A percentile compares a stretch with the other conserved stretches of the same genome.
These are phyloP conservation scores for Neoascia interrupta DNA, from an alignment of 2,888 invertebrate genomes.

Conservation along the genomic window DNA sequence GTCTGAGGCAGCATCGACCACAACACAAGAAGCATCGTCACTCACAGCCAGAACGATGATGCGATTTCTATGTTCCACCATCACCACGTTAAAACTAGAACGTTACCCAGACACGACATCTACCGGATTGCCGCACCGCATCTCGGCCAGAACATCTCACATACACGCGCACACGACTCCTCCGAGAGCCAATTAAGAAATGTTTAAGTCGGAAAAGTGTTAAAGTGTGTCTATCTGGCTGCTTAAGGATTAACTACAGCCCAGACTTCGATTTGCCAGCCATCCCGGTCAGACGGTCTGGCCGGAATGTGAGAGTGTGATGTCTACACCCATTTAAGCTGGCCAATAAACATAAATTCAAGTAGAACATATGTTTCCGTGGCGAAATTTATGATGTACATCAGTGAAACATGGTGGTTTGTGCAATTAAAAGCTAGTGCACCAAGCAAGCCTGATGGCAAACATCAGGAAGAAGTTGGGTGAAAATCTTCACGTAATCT, in stretches of 20 bases:
- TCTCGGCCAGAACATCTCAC: slow-evolving; percentile 47
- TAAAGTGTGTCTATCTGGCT: slow-evolving; percentile 58
- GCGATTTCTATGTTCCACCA: slow-evolving; percentile 66
- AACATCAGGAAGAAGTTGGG: slow-evolving; percentile 22
- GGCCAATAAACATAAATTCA: slow-evolving; percentile 68
- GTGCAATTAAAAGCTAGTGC: slow-evolving; percentile 64
- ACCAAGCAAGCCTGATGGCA: neutral
- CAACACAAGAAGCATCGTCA: slow-evolving; percentile 51
- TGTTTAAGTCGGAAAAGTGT: slow-evolving; percentile 65
- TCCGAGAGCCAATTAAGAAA: slow-evolving; percentile 67
- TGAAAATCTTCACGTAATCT: slow-evolving; percentile 19
- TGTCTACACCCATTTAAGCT: slow-evolving; percentile 67
- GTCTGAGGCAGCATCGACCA: slow-evolving; percentile 26
- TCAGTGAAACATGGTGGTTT: slow-evolving; percentile 63
- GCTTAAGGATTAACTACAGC: slow-evolving; percentile 17
- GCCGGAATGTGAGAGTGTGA: slow-evolving; percentile 18
- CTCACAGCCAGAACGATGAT: slow-evolving; percentile 58
- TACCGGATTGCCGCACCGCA: slow-evolving; percentile 43
- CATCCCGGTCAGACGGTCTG: neutral
- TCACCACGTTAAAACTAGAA: slow-evolving; percentile 64
- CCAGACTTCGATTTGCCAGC: slow-evolving; percentile 46
- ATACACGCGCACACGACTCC: slow-evolving; percentile 63
- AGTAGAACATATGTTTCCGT: slow-evolving; percentile 65
- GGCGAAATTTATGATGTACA: slow-evolving; percentile 69
- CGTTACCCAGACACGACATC: slow-evolving; percentile 64